A percentile compares a stretch with the other conserved stretches of the same genome.
Evolutionary conservation across 2,797 vertebrate species (phyloP).

Genomic region (Esox masquinongy): DNA sequence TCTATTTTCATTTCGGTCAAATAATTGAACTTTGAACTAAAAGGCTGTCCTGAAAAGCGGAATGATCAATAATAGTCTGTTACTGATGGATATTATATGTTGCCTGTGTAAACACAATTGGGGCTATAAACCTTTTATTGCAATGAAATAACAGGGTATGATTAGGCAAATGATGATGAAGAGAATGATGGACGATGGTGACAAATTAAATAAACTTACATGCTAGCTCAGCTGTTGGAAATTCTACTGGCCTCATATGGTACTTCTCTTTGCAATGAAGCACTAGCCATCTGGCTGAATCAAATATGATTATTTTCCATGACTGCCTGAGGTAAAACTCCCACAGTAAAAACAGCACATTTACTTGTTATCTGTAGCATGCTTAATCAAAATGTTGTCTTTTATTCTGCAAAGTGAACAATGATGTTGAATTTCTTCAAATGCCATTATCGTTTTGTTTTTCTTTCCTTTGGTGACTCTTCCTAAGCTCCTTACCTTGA

Average conservation of each 20-base stretch:
- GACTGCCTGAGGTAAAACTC: neutral
- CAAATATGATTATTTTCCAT: neutral
- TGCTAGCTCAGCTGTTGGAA: neutral
- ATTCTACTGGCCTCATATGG: neutral
- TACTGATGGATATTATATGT: neutral
- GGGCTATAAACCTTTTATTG: neutral
- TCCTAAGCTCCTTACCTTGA: neutral
- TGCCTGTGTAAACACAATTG: neutral
- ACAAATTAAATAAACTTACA: too few relatives aligned
- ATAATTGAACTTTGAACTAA: neutral
- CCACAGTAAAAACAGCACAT: neutral
- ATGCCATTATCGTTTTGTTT: neutral
- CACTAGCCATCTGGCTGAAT: neutral
- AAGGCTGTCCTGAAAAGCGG: neutral
- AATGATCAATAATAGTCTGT: neutral
- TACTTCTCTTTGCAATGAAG: neutral
- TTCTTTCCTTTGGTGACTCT: neutral
- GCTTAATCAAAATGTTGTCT: neutral
- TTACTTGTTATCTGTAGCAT: neutral
- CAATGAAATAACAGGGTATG: neutral
- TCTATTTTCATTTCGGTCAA: neutral
- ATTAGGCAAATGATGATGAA: neutral
- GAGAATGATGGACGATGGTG: neutral
- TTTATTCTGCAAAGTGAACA: neutral
- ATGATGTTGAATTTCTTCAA: neutral